Evolutionary conservation across 2,797 vertebrate genomes (phyloP).

Genomic region (Rhynchonycteris naso): DNA sequence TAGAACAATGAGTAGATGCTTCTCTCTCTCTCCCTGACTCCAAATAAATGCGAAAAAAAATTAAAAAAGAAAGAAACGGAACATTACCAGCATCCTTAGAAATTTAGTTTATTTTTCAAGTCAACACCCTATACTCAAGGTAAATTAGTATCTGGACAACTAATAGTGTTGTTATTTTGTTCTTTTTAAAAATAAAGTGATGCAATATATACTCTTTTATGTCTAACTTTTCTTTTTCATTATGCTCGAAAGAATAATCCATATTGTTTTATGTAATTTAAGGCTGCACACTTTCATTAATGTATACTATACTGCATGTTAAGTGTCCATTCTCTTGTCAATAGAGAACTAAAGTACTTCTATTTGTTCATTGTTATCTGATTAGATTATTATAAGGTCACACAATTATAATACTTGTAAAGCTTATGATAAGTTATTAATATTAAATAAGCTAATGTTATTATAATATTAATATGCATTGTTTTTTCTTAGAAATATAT

Average conservation of each 20-base stretch:
- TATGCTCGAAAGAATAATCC: background rate
- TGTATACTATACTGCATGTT: background rate
- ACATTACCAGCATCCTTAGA: background rate
- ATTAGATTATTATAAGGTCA: constrained; percentile 20
- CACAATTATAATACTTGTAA: constrained; percentile 26
- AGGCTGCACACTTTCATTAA: background rate
- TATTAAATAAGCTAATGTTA: background rate
- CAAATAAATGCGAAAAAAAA: too few relatives aligned
- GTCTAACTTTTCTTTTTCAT: background rate
- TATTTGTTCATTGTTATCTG: background rate
- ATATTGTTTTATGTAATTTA: background rate
- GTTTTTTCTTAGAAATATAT: background rate
- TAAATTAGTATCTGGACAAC: background rate
- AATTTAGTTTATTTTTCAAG: background rate
- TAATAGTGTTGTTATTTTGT: background rate
- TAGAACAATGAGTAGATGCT: too few relatives aligned
- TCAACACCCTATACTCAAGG: background rate
- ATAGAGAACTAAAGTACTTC: background rate
- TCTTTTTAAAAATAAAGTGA: background rate
- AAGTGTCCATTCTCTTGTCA: background rate
- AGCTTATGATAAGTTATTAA: constrained; percentile 10
- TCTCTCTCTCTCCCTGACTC: too few relatives aligned
- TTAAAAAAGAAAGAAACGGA: background rate
- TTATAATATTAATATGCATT: background rate
- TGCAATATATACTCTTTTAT: background rate